Evolutionary conservation across 2,113 vertebrate genomes (phyloP).

Genomic region (Cathartes aura): DNA sequence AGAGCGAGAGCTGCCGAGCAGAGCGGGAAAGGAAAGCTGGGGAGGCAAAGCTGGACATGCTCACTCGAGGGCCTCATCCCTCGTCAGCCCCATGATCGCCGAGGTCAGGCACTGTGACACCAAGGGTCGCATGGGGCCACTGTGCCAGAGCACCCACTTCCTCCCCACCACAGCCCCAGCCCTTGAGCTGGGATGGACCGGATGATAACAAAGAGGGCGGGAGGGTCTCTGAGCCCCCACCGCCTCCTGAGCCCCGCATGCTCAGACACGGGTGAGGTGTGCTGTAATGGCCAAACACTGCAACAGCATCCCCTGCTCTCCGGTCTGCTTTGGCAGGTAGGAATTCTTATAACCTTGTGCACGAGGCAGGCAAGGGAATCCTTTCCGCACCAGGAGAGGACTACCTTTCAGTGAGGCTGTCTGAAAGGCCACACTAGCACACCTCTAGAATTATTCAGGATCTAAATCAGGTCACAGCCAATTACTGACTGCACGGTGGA

Average conservation of each 20-base stretch:
- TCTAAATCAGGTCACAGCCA: neutral
- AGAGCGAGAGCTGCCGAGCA: neutral
- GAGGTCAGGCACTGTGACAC: neutral
- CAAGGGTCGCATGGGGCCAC: neutral
- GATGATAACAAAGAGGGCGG: neutral
- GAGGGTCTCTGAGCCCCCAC: neutral
- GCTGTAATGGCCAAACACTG: neutral
- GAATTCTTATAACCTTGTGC: no score
- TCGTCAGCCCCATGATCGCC: fast-evolving
- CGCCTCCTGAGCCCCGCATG: no score
- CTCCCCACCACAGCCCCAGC: neutral
- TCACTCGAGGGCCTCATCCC: neutral
- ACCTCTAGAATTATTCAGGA: neutral
- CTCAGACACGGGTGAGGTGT: no score
- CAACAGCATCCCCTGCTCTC: neutral
- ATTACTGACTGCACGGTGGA: neutral
- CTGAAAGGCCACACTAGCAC: neutral
- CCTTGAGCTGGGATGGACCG: neutral
- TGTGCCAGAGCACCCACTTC: neutral
- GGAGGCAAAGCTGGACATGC: neutral
- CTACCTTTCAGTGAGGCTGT: neutral
- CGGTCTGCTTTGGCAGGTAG: neutral
- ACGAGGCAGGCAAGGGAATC: neutral
- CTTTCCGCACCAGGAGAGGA: neutral
- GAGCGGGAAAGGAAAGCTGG: neutral